Percentiles rank a stretch among this genome's conserved stretches.
Evolutionary conservation across 2,797 vertebrate species (phyloP).

Genomic region (Cygnus olor): DNA sequence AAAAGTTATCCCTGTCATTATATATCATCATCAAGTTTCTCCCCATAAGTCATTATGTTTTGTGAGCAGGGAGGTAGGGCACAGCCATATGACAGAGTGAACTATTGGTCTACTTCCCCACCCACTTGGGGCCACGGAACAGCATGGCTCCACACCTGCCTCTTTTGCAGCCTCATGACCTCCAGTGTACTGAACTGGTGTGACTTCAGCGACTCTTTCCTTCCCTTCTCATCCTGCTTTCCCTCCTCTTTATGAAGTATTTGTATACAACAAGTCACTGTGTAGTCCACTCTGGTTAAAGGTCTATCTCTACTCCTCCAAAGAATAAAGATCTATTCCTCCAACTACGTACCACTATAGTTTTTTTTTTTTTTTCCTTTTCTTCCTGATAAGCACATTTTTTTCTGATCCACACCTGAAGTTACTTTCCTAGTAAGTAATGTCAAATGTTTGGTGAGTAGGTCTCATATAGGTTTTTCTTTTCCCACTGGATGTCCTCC

Average conservation of each 20-base stretch:
- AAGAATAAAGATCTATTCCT: neutral
- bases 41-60: neutral
- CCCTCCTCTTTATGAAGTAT: neutral
- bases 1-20: neutral
- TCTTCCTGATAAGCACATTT: neutral
- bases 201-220: neutral
- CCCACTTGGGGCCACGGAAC: neutral
- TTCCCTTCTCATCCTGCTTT: neutral
- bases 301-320: neutral
- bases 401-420: too few species aligned
- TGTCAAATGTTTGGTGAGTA: neutral
- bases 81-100: neutral
- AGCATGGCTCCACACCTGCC: neutral
- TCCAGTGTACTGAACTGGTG: neutral
- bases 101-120: neutral
- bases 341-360: neutral
- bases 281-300: neutral
- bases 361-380: neutral
- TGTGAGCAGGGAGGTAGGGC: neutral
- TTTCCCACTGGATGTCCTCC: neutral
- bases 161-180: neutral
- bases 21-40: neutral
- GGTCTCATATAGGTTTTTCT: neutral
- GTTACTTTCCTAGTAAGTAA: neutral
- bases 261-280: neutral